These are phyloP conservation scores for Polymixis flavicincta DNA, from an alignment of 2,888 invertebrate genomes.

Conservation along the genomic window DNA sequence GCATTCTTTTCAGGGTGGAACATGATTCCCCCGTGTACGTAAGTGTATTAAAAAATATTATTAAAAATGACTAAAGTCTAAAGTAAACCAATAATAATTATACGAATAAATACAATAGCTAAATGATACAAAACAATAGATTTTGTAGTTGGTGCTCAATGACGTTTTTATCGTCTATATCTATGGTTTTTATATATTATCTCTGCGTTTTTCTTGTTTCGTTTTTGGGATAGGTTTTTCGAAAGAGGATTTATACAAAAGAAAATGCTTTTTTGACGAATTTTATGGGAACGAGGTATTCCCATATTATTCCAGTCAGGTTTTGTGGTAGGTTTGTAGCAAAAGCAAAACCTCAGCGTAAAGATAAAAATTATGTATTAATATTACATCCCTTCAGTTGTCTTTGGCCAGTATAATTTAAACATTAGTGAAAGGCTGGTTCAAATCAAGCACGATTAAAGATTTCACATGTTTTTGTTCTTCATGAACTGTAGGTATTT, in stretches of 20 bases:
- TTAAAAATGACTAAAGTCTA: conserved; percentile 15
- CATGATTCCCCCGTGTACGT: conserved; percentile 70
- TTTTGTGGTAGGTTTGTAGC: background rate
- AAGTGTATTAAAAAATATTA: conserved; percentile 15
- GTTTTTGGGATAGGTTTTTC: background rate
- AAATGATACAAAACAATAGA: conserved; percentile 26
- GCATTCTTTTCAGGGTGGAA: conserved; percentile 85
- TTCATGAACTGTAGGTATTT: background rate
- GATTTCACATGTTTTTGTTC: too few relatives aligned
- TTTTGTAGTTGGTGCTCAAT: background rate
- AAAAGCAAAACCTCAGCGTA: background rate
- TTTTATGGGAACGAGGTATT: background rate
- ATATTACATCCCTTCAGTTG: background rate
- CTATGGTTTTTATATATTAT: too few relatives aligned
- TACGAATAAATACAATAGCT: background rate
- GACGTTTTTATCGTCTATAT: background rate
- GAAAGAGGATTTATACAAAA: conserved; percentile 20
- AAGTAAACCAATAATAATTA: background rate
- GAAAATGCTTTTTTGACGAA: background rate
- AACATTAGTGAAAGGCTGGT: background rate
- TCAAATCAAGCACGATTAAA: background rate
- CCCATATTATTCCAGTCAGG: background rate
- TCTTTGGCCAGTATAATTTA: background rate
- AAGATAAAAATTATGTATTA: conserved; percentile 1
- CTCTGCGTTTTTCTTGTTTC: background rate